Percentiles rank a stretch among this genome's conserved stretches.
These are phyloP conservation scores for Meloidogyne exigua DNA, from an alignment of 1,140 invertebrate genomes.

Conservation along the genomic window DNA sequence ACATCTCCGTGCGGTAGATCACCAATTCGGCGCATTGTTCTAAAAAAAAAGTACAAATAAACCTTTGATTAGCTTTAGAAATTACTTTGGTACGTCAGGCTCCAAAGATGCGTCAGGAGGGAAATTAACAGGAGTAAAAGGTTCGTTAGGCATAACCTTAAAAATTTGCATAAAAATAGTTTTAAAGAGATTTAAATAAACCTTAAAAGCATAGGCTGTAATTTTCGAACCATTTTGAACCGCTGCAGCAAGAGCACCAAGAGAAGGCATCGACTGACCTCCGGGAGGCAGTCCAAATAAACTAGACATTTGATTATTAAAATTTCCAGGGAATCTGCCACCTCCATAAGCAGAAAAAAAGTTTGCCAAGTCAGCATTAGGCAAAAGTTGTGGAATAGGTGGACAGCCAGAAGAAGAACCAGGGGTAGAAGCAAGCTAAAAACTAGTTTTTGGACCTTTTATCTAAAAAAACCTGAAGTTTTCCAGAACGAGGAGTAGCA, in stretches of 20 bases:
- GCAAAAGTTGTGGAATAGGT: slow-evolving; percentile 24
- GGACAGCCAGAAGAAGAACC: slow-evolving; percentile 21
- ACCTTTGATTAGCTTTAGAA: background rate
- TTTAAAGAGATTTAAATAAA: slow-evolving; percentile 54
- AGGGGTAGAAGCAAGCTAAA: slow-evolving; percentile 14
- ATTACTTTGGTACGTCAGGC: slow-evolving; percentile 83
- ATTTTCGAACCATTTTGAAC: slow-evolving; percentile 43
- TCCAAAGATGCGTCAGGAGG: slow-evolving; percentile 88
- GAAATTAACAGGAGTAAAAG: slow-evolving; percentile 84
- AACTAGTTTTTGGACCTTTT: background rate
- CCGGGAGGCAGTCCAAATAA: slow-evolving; percentile 9
- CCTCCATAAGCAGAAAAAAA: slow-evolving; percentile 27
- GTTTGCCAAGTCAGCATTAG: slow-evolving; percentile 11
- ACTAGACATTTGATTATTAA: slow-evolving; percentile 28
- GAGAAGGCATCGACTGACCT: background rate
- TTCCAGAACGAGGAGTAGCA: slow-evolving; percentile 46
- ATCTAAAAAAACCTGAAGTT: slow-evolving; percentile 27
- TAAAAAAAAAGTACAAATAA: slow-evolving; percentile 29
- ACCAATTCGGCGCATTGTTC: slow-evolving; percentile 71
- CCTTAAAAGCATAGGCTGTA: slow-evolving; percentile 82
- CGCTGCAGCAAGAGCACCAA: background rate
- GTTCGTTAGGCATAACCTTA: slow-evolving; percentile 71
- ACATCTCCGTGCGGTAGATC: slow-evolving; percentile 91
- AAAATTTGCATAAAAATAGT: background rate
- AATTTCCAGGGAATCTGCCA: slow-evolving; percentile 19